phyloP scores from a whole-genome alignment of 2,797 vertebrate species.

The Sebastes hubbsi region DNA sequence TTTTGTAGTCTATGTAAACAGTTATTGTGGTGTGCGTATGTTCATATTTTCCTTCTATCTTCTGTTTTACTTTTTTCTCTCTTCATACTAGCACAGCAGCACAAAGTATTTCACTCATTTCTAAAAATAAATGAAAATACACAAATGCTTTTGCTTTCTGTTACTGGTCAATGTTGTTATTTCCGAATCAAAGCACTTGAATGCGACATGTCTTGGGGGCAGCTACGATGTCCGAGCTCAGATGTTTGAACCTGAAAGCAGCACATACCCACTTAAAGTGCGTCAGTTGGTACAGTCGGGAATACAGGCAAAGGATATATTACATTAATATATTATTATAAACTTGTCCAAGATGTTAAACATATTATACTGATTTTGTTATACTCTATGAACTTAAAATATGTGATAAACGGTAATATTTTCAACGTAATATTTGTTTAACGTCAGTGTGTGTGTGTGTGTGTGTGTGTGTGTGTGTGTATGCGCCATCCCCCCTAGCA shows the following conservation, averaged over 20 bases:
- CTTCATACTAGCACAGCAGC: neutral
- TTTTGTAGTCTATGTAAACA: neutral
- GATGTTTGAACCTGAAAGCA: conserved; percentile 48
- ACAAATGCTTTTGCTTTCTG: neutral
- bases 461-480: neutral
- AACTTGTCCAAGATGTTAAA: neutral
- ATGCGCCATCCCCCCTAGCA: conserved; percentile 49
- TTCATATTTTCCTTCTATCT: neutral
- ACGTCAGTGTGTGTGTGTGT: neutral
- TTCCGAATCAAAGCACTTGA: conserved; percentile 44
- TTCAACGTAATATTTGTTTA: neutral
- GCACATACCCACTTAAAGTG: neutral
- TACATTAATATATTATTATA: neutral
- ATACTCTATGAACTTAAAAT: rapidly evolving
- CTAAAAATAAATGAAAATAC: neutral
- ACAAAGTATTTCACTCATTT: neutral
- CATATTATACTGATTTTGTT: rapidly evolving
- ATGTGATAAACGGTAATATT: rapidly evolving
- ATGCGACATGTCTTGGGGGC: conserved; percentile 11
- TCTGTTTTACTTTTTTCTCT: neutral
- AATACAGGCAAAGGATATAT: conserved; percentile 28
- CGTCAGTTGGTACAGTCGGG: conserved; percentile 71
- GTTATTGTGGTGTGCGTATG: neutral
- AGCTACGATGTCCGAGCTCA: conserved; percentile 39
- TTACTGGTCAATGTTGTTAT: conserved; percentile 2